Conservation (phyloP, 2,797 vertebrate genomes). For the Rhynchonycteris naso region DNA sequence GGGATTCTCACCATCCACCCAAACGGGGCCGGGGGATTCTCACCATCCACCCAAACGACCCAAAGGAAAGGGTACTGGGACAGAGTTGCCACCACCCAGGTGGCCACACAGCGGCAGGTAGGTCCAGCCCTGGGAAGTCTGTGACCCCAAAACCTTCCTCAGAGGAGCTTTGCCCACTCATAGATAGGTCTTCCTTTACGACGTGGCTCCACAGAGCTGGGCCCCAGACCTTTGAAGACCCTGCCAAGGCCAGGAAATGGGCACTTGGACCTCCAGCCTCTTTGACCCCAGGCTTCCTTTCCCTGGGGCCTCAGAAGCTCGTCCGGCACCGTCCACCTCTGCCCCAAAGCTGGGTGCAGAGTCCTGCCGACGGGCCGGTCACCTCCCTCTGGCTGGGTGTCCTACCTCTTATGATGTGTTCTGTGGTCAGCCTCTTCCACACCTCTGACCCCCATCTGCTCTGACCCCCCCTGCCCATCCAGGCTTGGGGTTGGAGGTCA, state of each 20-base stretch:
- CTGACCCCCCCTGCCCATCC: not conserved
- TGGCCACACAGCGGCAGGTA: fast-evolving
- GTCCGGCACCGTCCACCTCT: not conserved
- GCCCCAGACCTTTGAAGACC: no score
- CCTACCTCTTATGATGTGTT: conserved; percentile 59
- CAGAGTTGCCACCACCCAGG: fast-evolving
- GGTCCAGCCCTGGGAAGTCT: not conserved
- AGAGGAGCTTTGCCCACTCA: fast-evolving
- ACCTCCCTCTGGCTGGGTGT: not conserved
- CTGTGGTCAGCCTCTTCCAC: not conserved
- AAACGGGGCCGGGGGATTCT: not conserved
- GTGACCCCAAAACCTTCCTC: not conserved
- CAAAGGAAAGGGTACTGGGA: fast-evolving
- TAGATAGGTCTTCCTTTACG: not conserved
- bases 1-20: fast-evolving
- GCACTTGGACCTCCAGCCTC: fast-evolving
- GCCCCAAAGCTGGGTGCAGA: not conserved
- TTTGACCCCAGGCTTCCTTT: not conserved
- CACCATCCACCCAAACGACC: fast-evolving
- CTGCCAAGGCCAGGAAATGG: not conserved
- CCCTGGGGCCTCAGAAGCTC: not conserved
- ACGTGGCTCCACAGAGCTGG: not conserved
- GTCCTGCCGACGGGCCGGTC: not conserved
- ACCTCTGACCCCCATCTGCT: not conserved
- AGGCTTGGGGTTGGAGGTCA: not conserved